These are phyloP conservation scores for Ficedula albicollis DNA, from an alignment of 2,797 vertebrate species.

Conservation along the genomic window DNA sequence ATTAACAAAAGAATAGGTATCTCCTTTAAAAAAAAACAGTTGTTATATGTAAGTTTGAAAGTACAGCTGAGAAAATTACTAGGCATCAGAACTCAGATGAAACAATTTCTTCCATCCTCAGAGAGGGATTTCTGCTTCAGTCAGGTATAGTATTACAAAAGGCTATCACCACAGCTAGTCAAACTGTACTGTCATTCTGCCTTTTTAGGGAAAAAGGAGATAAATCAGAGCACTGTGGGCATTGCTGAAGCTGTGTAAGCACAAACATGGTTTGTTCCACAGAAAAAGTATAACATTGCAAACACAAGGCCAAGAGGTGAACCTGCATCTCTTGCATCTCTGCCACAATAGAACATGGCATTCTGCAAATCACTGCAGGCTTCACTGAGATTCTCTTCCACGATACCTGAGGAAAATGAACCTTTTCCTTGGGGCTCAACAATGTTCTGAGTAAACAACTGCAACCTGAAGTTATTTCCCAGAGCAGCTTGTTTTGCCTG, in stretches of 20 bases:
- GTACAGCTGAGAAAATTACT: background rate
- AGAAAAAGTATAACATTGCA: background rate
- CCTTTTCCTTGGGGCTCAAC: background rate
- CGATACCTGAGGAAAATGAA: background rate
- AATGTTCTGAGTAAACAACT: background rate
- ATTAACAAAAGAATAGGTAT: background rate
- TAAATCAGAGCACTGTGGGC: background rate
- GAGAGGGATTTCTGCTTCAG: background rate
- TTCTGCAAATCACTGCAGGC: background rate
- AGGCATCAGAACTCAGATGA: background rate
- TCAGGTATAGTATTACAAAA: background rate
- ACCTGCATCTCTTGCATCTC: background rate
- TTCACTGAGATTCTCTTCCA: background rate
- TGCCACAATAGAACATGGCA: background rate
- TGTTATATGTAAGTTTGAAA: background rate
- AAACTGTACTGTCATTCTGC: background rate
- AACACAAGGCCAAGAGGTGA: background rate
- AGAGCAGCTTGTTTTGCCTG: background rate
- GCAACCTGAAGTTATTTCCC: background rate
- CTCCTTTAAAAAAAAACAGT: background rate
- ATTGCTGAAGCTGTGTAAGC: background rate
- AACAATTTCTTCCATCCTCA: background rate
- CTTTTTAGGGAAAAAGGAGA: background rate
- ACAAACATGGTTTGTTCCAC: background rate
- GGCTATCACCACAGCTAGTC: background rate